Evolutionary conservation across 2,797 vertebrate genomes (phyloP), one percentile per base, ranked within the genome.

Genomic region (Xiphophorus birchmanni): DNA sequence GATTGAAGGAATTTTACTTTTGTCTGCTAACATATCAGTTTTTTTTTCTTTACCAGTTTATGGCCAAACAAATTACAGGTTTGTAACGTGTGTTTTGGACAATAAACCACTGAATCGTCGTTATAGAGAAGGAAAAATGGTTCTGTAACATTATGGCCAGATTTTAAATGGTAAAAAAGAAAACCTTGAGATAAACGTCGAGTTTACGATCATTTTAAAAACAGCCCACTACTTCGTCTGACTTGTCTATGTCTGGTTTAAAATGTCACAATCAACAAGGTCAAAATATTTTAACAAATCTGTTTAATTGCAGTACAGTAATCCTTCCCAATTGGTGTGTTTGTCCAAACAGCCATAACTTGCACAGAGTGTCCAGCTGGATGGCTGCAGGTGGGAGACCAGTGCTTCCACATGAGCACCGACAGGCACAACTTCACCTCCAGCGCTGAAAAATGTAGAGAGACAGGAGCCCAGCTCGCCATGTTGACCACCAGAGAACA

Each of bases 401-500:
- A 84, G 5, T 87, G 81, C 79, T 82, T 82, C 80, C 3, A 17
- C 26, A 9, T 90, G 10, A 63, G 0, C 77, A 56, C 23, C 0
- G 74, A 86, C 37, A 77, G 5, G 6, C 1, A 47, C 0, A 0
- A 54, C 42, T 83, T 54, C 56, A 1, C 0, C 1, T 35, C 44
- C 1, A 85, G 84, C 56, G 0, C 4, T 44, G 6, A 74, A 0
- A 71, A 73, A 47, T 90, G 88, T 54, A 3, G 17, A 60, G 48
- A 78, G 5, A 8, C 13, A 0, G 87, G 82, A 1, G 42, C 63
- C 67, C 81, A 87, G 54, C 84, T 89, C 1, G 85, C 86, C 75
- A 83, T 80, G n/a, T 63, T 90, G 74, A 86, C 71, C n/a, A 84
- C 72, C 23, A 79, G 54, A 74, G 82, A 79, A 58, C 71, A 88